These are phyloP conservation scores for Pantelozetes paolii DNA, from an alignment of 2,888 invertebrate species.

Conservation along the genomic window DNA sequence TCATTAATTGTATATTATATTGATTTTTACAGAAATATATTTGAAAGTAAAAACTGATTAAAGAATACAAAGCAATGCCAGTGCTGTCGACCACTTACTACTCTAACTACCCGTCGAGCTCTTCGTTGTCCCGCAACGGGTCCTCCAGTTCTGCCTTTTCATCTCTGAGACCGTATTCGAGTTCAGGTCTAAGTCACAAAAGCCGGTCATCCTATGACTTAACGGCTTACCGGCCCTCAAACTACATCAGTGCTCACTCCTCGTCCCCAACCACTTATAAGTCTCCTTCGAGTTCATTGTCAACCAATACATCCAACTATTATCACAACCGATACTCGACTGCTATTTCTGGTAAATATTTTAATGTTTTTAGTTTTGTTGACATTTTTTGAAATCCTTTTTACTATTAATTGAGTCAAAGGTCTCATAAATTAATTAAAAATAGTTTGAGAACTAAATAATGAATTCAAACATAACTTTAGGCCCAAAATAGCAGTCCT, in stretches of 20 bases:
- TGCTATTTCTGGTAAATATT: conserved; percentile 19
- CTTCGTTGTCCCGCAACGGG: neutral
- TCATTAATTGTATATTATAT: neutral
- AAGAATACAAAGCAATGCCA: neutral
- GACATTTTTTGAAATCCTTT: neutral
- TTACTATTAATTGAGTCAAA: neutral
- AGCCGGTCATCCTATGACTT: conserved; percentile 23
- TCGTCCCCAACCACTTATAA: neutral
- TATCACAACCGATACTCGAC: conserved; percentile 14
- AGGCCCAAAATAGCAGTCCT: conserved; percentile 1
- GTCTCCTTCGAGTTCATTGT: neutral
- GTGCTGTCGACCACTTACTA: conserved; percentile 20
- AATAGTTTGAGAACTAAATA: neutral
- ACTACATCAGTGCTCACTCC: neutral
- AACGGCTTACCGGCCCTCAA: neutral
- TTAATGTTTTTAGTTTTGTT: neutral
- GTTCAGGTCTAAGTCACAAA: neutral
- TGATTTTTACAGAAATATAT: neutral
- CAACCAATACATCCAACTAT: conserved; percentile 10
- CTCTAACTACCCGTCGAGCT: conserved; percentile 3
- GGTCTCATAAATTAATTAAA: neutral
- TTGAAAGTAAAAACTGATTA: neutral
- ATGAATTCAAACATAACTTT: neutral
- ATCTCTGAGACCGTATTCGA: conserved; percentile 16
- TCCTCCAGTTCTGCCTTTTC: conserved; percentile 34